Conservation (phyloP, 2,888 invertebrate species). For the Cremastinae sp. region DNA sequence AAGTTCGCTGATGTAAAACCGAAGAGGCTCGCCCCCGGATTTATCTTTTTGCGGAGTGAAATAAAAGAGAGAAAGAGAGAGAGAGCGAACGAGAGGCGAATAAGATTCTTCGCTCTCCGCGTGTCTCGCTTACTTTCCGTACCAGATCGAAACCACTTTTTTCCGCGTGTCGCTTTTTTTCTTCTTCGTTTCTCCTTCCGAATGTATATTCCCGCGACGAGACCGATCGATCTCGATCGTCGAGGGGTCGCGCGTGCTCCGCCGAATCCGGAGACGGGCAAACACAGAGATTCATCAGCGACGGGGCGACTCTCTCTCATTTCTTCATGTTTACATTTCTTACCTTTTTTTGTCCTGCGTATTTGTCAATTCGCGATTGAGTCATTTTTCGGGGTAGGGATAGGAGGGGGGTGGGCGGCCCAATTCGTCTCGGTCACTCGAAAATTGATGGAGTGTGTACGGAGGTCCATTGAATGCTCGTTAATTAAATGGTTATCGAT, state of each 20-base stretch:
- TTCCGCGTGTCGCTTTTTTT: constrained; percentile 3
- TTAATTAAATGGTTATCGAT: no score
- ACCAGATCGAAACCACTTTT: neutral
- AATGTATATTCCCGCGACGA: constrained; percentile 14
- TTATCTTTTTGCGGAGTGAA: no score
- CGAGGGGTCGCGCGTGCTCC: constrained; percentile 35
- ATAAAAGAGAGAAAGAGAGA: no score
- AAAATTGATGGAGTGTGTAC: no score
- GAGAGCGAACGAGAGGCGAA: no score
- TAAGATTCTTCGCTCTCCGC: neutral
- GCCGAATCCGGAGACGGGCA: neutral
- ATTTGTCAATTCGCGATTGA: constrained; percentile 1
- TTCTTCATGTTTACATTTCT: neutral
- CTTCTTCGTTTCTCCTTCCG: neutral
- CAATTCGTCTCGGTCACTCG: no score
- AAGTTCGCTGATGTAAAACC: no score
- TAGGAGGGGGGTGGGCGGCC: no score
- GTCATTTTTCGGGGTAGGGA: no score
- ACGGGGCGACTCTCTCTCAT: neutral
- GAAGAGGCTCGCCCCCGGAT: no score
- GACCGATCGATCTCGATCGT: constrained; percentile 38
- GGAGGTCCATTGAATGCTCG: no score
- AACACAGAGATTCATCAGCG: neutral
- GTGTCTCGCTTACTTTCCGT: neutral
- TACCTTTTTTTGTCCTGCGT: neutral